Evolutionary conservation across 1,140 invertebrate genomes (phyloP).

Genomic region (Wasmannia auropunctata): DNA sequence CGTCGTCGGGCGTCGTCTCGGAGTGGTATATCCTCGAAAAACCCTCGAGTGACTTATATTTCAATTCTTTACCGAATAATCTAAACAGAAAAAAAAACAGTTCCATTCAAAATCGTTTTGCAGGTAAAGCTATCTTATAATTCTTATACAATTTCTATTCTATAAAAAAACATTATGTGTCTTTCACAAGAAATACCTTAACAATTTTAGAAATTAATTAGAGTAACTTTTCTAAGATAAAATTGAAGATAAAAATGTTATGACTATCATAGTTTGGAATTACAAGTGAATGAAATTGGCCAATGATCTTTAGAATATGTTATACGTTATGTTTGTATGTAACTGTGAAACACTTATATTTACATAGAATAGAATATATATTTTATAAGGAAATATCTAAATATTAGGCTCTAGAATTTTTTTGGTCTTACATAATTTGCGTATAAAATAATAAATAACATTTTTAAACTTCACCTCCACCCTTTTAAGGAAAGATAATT

Average conservation of each 20-base stretch:
- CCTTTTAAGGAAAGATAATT: too few relatives aligned
- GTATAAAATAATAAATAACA: background rate
- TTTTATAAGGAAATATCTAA: background rate
- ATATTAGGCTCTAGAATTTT: background rate
- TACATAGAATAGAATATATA: background rate
- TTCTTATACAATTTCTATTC: background rate
- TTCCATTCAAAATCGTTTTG: background rate
- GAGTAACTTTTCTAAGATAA: background rate
- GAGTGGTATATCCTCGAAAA: slow-evolving; percentile 3
- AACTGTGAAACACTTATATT: background rate
- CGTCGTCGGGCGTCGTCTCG: background rate
- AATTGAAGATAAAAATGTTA: background rate
- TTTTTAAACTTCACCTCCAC: background rate
- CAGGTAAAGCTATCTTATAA: background rate
- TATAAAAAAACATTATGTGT: background rate
- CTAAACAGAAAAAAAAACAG: background rate
- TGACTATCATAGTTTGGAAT: background rate
- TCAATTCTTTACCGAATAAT: background rate
- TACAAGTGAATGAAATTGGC: background rate
- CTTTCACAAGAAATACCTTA: background rate
- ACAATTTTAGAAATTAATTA: background rate
- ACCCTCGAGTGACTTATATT: background rate
- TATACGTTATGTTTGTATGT: background rate
- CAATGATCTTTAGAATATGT: background rate
- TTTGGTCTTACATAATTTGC: background rate